These are phyloP conservation scores for Elephas maximus DNA, from an alignment of 2,113 vertebrate species.

Conservation along the genomic window DNA sequence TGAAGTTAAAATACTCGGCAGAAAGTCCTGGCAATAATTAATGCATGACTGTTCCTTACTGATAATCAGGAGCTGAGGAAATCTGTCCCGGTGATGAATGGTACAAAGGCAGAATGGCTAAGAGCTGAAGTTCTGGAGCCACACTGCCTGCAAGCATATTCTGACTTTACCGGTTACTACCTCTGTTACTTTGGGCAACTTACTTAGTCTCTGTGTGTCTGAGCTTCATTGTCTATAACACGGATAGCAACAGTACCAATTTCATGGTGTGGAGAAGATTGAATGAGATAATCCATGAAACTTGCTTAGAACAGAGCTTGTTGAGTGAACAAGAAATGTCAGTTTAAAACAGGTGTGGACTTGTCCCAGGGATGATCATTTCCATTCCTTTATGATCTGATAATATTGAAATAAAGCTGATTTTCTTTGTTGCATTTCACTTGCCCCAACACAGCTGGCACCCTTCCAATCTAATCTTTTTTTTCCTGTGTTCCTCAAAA, in stretches of 20 bases:
- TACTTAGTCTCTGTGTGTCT: neutral
- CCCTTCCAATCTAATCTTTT: conserved; percentile 25
- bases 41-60: neutral
- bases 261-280: neutral
- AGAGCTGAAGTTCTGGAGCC: neutral
- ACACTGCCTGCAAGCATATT: neutral
- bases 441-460: neutral
- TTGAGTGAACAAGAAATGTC: neutral
- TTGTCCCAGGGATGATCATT: neutral
- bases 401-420: neutral
- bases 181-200: neutral
- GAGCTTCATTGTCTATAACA: neutral
- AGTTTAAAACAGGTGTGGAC: neutral
- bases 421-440: neutral
- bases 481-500: conserved; percentile 33
- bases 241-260: too few species aligned
- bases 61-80: neutral
- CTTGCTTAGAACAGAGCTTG: neutral
- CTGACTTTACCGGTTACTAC: neutral
- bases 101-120: neutral
- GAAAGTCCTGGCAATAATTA: neutral
- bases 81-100: neutral
- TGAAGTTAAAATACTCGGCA: neutral
- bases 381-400: neutral
- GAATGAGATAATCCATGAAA: neutral